Base-by-base conservation (phyloP, 1,140 invertebrate genomes). In the Diachasma alloeum region DNA sequence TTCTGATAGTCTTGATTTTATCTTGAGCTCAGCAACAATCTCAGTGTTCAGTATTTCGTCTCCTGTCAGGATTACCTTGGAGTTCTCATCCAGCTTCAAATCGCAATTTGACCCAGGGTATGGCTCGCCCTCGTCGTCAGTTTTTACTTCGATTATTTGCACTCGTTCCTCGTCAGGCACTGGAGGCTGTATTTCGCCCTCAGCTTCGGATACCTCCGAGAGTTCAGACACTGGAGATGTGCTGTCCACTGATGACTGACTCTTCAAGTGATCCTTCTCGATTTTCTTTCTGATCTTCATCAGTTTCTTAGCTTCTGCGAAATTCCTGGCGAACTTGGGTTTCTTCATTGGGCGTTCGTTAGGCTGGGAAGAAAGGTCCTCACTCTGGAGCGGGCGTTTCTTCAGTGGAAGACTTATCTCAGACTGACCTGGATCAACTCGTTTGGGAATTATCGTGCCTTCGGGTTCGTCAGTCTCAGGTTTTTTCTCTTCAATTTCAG, bases 241-340 rank as follows among this genome's bases (percentile, higher is more conserved):
- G 17, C 36, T 39, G 5, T 42, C 66, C n/a, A 36, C 66, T 17
- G 66, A 39, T 5, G 76, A 91, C 87, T 84, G 90, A 90, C 78
- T n/a, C 13, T 91, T 86, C 59, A 88, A 89, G 78, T 22, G 31
- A n/a, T 66, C 22, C 36, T 92, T 91, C 13, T 91, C 91, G 79
- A 93, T 86, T 77, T 91, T 90, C 76, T 92, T 93, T 5, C 92
- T 85, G 79, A 93, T 91, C 86, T 93, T 93, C 89, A 93, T 92
- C 19, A 93, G 81, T 78, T 90, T 89, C 74, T 90, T 91, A 1
- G 91, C 91, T 88, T 93, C 92, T 74, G 91, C 87, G 72, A 92
- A 87, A 82, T 92, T 93, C 2, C 91, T 91, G 1, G 91, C 91
- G 67, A 92, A 91, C 87, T 92, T 93, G 1, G 91, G 92, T 82